Evolutionary conservation across 2,113 vertebrate species (phyloP).

Genomic region (western clawed frog (Xenopus tropicalis)): UCB_Xtro_10.0 CM004451.2:49464001-49464500

Average conservation of each 20-base stretch:
- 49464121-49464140: slow-evolving; percentile 34
- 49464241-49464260: background rate
- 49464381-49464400: too few relatives aligned
- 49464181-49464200: background rate
- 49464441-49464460: background rate
- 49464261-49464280: too few relatives aligned
- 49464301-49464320: too few relatives aligned
- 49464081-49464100: slow-evolving; percentile 29
- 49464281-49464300: too few relatives aligned
- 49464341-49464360: too few relatives aligned
- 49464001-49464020: slow-evolving; percentile 31
- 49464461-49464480: background rate
- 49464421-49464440: too few relatives aligned
- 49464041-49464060: slow-evolving; percentile 35
- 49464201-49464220: background rate
- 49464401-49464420: too few relatives aligned
- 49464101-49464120: slow-evolving; percentile 5
- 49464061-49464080: slow-evolving; percentile 25
- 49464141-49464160: background rate
- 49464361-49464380: too few relatives aligned
- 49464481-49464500: too few relatives aligned
- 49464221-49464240: background rate
- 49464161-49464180: too few relatives aligned
- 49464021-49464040: slow-evolving; percentile 33
- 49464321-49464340: too few relatives aligned